These are phyloP conservation scores for Drosophila kikkawai DNA, from an alignment of 1,140 invertebrate species.

Conservation along the genomic window DNA sequence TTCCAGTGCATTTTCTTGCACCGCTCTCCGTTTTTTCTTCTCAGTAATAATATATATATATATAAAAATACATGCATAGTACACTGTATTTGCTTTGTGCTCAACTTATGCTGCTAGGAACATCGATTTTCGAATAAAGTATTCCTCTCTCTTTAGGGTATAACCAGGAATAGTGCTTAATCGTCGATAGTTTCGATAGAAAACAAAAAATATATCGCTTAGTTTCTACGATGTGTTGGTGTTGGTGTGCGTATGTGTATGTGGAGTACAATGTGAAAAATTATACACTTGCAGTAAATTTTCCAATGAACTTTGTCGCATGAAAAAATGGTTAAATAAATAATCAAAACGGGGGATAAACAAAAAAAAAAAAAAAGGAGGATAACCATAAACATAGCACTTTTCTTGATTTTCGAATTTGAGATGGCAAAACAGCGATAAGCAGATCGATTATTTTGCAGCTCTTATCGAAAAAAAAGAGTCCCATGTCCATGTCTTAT, in stretches of 20 bases:
- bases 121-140: slow-evolving; percentile 58
- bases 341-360: slow-evolving; percentile 24
- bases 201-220: slow-evolving; percentile 44
- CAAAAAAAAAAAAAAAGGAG: slow-evolving; percentile 7
- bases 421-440: background rate
- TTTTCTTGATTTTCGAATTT: slow-evolving; percentile 3
- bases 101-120: slow-evolving; percentile 64
- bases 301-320: slow-evolving; percentile 61
- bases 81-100: slow-evolving; percentile 42
- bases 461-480: background rate
- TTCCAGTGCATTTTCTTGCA: slow-evolving; percentile 8
- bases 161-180: slow-evolving; percentile 21
- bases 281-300: slow-evolving; percentile 68
- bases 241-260: background rate
- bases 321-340: slow-evolving; percentile 64
- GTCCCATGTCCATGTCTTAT: slow-evolving; percentile 25
- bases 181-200: slow-evolving; percentile 34
- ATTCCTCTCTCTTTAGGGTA: slow-evolving; percentile 9
- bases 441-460: background rate
- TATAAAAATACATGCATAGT: slow-evolving; percentile 41
- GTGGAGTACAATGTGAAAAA: slow-evolving; percentile 63
- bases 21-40: slow-evolving; percentile 17
- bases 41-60: slow-evolving; percentile 11
- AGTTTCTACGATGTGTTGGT: slow-evolving; percentile 5
- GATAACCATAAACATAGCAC: slow-evolving; percentile 12